These are phyloP conservation scores for Eidolon dupreanum DNA, from an alignment of 2,797 vertebrate genomes.

Conservation along the genomic window DNA sequence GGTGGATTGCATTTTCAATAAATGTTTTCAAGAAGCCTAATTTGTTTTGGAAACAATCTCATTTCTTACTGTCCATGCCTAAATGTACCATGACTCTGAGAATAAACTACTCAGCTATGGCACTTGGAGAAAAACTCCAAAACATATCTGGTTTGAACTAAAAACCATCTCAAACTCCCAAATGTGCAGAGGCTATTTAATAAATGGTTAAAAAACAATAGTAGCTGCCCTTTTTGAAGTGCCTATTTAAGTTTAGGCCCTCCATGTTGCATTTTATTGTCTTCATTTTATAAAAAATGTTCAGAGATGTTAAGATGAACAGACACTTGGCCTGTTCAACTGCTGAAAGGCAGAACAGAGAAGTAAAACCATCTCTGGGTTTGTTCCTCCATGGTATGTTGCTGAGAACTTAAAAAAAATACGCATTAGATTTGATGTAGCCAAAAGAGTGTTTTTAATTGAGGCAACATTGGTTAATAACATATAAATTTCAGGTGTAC, in stretches of 20 bases:
- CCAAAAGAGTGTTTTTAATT: neutral
- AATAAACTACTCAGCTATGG: neutral
- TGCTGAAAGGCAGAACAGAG: neutral
- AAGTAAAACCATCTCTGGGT: neutral
- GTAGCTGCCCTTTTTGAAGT: neutral
- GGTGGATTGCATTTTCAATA: slow-evolving; percentile 42
- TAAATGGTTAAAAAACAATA: neutral
- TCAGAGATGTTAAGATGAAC: neutral
- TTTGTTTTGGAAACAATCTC: neutral
- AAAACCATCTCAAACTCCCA: neutral
- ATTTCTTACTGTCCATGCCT: slow-evolving; percentile 26
- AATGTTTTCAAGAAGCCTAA: slow-evolving; percentile 9
- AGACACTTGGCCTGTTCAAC: neutral
- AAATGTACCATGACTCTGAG: neutral
- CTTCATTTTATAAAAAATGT: neutral
- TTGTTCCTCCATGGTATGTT: neutral
- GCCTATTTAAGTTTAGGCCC: neutral
- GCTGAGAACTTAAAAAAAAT: neutral
- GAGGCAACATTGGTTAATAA: too few species aligned
- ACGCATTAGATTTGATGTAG: neutral
- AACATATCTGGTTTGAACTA: neutral
- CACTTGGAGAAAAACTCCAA: neutral
- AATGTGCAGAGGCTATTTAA: slow-evolving; percentile 4
- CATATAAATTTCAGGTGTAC: too few species aligned
- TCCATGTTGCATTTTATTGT: slow-evolving; percentile 4